phyloP scores from a whole-genome alignment of 2,888 invertebrate genomes.

The Maniola hyperantus region DNA sequence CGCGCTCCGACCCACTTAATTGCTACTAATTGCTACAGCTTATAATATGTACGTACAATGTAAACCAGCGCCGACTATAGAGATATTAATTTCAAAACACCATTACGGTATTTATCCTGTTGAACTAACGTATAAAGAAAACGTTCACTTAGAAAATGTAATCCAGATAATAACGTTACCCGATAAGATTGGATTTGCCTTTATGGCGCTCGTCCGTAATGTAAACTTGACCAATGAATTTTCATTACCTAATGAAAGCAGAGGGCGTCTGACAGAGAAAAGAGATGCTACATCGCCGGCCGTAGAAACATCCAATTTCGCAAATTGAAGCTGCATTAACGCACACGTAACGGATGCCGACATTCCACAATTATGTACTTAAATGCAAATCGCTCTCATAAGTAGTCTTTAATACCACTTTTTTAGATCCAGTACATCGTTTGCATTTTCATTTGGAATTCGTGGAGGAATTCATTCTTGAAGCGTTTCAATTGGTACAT shows the following conservation, averaged over 20 bases:
- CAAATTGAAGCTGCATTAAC: slow-evolving; percentile 63
- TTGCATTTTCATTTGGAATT: slow-evolving; percentile 68
- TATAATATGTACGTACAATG: slow-evolving; percentile 68
- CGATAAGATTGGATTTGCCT: slow-evolving; percentile 43
- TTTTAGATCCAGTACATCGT: slow-evolving; percentile 57
- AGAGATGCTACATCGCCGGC: slow-evolving; percentile 48
- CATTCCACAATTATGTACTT: slow-evolving; percentile 57
- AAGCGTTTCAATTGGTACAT: slow-evolving; percentile 58
- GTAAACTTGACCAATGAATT: slow-evolving; percentile 44
- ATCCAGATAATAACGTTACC: slow-evolving; percentile 39
- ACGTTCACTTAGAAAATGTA: slow-evolving; percentile 34
- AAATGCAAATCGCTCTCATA: slow-evolving; percentile 65
- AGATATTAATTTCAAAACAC: slow-evolving; percentile 61
- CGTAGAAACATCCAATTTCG: slow-evolving; percentile 60
- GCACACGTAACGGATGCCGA: slow-evolving; percentile 53
- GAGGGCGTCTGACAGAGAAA: slow-evolving; percentile 47
- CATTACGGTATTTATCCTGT: slow-evolving; percentile 46
- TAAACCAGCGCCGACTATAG: slow-evolving; percentile 63
- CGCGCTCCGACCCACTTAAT: slow-evolving; percentile 73
- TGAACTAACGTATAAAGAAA: slow-evolving; percentile 17
- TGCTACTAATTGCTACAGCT: slow-evolving; percentile 77
- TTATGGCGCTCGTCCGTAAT: slow-evolving; percentile 41
- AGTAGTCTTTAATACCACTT: slow-evolving; percentile 50
- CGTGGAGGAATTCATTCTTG: slow-evolving; percentile 49
- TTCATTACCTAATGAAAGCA: slow-evolving; percentile 48